Base-by-base conservation (phyloP, 2,113 vertebrate genomes). In the Nesoenas mayeri region DNA sequence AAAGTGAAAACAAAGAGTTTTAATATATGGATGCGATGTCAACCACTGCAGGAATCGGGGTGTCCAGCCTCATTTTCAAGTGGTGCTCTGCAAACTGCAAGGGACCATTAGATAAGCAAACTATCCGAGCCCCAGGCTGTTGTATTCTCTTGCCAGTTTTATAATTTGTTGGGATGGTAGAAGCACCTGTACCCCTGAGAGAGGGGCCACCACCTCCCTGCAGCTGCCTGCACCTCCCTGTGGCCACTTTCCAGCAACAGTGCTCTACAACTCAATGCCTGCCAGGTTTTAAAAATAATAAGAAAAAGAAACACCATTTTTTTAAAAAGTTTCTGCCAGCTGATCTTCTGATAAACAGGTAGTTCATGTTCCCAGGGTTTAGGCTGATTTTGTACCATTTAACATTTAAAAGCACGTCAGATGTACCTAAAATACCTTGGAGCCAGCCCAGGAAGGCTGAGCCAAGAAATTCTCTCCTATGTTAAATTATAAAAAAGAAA, bases 221-320 rank as follows among this genome's bases (percentile, higher is more conserved):
- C 38, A 78, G 31, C 36, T 57, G 13, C 48, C 34, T 3, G 2
- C 9, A 65, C 10, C 83, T 56, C 38, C 29, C 20, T 24, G 17
- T 2, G 15, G 34, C 8, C 12, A 8, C 20, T 51, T 28, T 38
- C 54, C 12, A 48, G 34, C 0, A 0, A 71, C 9, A 32, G 61
- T 6, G 19, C 31, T 62, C 38, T 50, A 32, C 11, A 20, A 22
- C 15, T 53, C 24, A 60, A 48, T 9, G 15, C 24, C 36, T 31
- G 15, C 4, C 54, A 57, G 11, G 15, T 73, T 84, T 88, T 32
- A n/a, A 85, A 78, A 88, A 32, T 15, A 44, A 58, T 1, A 83
- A 69, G 6, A 24, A 86, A 51, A 86, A 51, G 2, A n/a, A 81
- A 42, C 8, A 5, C 12, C 5, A 11, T 19, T 25, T 79, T 9